A percentile compares a stretch with the other conserved stretches of the same genome.
phyloP scores from a whole-genome alignment of 2,113 vertebrate genomes.

The Empidonax traillii region DNA sequence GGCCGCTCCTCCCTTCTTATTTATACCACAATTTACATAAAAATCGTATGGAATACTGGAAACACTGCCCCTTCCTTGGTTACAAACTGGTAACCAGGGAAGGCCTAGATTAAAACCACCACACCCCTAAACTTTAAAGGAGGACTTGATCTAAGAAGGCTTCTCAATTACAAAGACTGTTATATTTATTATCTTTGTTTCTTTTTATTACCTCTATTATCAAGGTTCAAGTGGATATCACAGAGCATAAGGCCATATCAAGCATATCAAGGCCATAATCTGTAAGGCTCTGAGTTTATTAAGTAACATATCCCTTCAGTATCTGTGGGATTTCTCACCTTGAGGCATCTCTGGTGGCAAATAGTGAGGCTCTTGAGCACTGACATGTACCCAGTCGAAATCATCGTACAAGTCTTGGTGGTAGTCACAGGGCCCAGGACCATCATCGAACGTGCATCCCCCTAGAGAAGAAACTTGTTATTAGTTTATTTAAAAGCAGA shows the following conservation, averaged over 20 bases:
- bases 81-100: too few species aligned
- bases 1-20: too few species aligned
- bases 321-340: slow-evolving; percentile 75
- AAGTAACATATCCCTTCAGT: not conserved
- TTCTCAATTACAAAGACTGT: not conserved
- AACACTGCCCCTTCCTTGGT: too few species aligned
- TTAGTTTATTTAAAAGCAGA: not conserved
- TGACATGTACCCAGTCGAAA: slow-evolving; percentile 96
- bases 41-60: too few species aligned
- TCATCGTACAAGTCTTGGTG: slow-evolving; percentile 95
- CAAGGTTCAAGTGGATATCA: not conserved
- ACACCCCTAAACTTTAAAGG: not conserved
- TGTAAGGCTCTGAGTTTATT: not conserved
- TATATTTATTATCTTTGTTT: not conserved
- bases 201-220: not conserved
- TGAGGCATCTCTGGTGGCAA: slow-evolving; percentile 91
- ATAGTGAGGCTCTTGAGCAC: slow-evolving; percentile 90
- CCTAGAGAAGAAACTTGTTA: slow-evolving; percentile 71
- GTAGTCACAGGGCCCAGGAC: slow-evolving; percentile 92
- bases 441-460: slow-evolving; percentile 92
- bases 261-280: not conserved
- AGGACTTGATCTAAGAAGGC: not conserved
- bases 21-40: too few species aligned
- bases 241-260: not conserved
- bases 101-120: too few species aligned